phyloP scores from a whole-genome alignment of 1,140 invertebrate species.

The Zaprionus africanus region DNA sequence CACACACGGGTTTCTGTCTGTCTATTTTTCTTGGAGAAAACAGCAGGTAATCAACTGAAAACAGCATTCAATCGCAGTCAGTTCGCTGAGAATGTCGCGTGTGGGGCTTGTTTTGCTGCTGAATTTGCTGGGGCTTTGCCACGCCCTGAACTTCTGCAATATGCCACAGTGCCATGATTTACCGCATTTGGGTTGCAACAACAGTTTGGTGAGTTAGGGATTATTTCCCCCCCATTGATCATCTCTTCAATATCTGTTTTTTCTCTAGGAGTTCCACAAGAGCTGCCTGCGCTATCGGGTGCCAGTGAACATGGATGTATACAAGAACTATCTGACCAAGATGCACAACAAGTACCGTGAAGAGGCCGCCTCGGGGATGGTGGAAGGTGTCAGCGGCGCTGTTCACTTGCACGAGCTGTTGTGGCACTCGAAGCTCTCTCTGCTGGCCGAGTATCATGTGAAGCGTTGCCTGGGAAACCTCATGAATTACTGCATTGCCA shows the following conservation, averaged over 20 bases:
- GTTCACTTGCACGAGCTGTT: conserved; percentile 55
- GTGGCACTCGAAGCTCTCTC: conserved; percentile 54
- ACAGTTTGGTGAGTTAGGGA: conserved; percentile 54
- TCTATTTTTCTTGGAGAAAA: conserved; percentile 1
- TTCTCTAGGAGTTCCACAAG: conserved; percentile 50
- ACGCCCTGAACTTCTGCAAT: conserved; percentile 44
- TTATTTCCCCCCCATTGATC: not conserved
- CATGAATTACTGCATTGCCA: conserved; percentile 26
- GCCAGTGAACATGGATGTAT: conserved; percentile 52
- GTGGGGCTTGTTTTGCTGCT: conserved; percentile 14
- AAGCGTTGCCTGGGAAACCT: conserved; percentile 39
- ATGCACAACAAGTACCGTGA: conserved; percentile 62
- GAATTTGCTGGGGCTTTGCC: not conserved
- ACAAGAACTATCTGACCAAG: conserved; percentile 37
- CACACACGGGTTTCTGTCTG: not conserved
- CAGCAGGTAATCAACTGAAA: not conserved
- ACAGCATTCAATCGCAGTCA: conserved; percentile 5
- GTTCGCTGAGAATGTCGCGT: conserved; percentile 32
- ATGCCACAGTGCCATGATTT: conserved; percentile 37
- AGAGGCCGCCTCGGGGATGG: conserved; percentile 32
- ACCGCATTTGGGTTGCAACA: conserved; percentile 58
- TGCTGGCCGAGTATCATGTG: conserved; percentile 66
- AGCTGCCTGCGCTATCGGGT: conserved; percentile 40
- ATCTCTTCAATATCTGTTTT: not conserved
- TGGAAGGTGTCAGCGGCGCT: conserved; percentile 20